These are phyloP conservation scores for Pachymerium ferrugineum DNA, from an alignment of 2,888 invertebrate species.

Conservation along the genomic window DNA sequence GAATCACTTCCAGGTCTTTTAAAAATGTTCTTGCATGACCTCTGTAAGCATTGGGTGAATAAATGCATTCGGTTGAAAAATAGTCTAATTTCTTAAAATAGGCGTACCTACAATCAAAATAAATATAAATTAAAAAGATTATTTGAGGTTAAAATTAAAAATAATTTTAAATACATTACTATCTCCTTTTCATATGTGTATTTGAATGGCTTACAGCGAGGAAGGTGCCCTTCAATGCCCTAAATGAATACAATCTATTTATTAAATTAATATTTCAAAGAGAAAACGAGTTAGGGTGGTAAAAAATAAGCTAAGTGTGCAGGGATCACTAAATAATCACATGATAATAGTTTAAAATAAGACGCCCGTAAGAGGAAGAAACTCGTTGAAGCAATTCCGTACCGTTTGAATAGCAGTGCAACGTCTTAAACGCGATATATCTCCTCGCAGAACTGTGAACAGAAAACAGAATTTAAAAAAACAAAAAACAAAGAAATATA, in stretches of 20 bases:
- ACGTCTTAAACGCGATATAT: conserved; percentile 84
- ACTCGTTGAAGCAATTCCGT: conserved; percentile 42
- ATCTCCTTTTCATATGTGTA: conserved; percentile 99
- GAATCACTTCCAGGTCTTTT: conserved; percentile 90
- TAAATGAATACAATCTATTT: conserved; percentile 37
- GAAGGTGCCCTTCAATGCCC: conserved; percentile 72
- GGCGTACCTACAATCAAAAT: conserved; percentile 59
- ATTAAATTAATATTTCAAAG: no score
- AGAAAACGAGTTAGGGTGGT: no score
- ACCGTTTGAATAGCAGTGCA: conserved; percentile 88
- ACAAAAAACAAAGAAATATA: background rate
- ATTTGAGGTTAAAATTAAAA: background rate
- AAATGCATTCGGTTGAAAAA: conserved; percentile 98
- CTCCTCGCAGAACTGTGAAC: conserved; percentile 72
- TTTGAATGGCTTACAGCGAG: conserved; percentile 91
- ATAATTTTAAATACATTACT: conserved; percentile 65
- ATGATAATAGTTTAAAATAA: no score
- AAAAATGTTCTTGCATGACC: conserved; percentile 84
- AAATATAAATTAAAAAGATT: background rate
- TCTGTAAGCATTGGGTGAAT: conserved; percentile 94
- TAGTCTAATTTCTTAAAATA: conserved; percentile 92
- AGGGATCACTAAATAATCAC: no score
- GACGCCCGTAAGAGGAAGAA: no score
- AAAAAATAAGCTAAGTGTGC: no score
- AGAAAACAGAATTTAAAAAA: background rate